Percentiles rank a stretch among this genome's conserved stretches.
These are phyloP conservation scores for Cantharis nigra DNA, from an alignment of 2,888 invertebrate genomes.

Conservation along the genomic window DNA sequence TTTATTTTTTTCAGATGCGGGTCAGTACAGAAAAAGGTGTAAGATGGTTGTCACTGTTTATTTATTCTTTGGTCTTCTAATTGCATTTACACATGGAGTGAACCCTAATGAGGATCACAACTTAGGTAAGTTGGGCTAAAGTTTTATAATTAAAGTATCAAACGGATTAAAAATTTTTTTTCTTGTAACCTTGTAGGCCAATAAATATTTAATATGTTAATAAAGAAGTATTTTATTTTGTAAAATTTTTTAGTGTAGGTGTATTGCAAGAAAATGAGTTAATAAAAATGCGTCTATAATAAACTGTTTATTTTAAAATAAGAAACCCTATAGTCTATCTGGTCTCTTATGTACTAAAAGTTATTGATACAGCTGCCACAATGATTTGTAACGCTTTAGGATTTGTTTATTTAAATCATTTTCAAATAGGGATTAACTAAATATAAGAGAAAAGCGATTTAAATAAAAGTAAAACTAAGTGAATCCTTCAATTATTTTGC, in stretches of 20 bases:
- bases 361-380: background rate
- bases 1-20: constrained; percentile 23
- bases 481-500: too few species aligned
- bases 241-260: background rate
- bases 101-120: constrained; percentile 23
- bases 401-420: background rate
- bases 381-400: background rate
- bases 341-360: background rate
- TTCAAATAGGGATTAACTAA: background rate
- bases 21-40: constrained; percentile 3
- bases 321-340: background rate
- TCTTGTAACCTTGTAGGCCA: too few species aligned
- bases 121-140: constrained; percentile 14
- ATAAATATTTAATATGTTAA: too few species aligned
- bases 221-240: too few species aligned
- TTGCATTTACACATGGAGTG: constrained; percentile 11
- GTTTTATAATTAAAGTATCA: background rate
- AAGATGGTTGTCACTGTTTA: constrained; percentile 17
- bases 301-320: background rate
- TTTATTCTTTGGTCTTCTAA: constrained; percentile 11
- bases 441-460: background rate
- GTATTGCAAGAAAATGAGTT: background rate
- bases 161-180: too few species aligned
- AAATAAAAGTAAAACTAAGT: background rate
- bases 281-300: background rate